Conservation (phyloP, 2,888 invertebrate species). For the Apodemia zela region DNA sequence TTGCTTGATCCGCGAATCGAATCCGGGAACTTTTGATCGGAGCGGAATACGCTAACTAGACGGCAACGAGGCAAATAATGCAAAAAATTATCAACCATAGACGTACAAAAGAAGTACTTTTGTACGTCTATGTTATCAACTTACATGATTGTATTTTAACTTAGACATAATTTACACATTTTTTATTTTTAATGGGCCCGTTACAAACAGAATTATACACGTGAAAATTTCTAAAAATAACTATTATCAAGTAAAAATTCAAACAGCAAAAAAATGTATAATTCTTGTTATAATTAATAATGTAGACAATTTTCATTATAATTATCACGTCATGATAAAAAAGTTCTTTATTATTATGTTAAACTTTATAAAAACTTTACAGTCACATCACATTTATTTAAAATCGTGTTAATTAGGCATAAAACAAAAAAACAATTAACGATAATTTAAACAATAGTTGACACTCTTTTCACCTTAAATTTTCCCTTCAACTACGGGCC, state of each 20-base stretch:
- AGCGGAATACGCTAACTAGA: too few relatives aligned
- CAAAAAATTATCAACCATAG: too few relatives aligned
- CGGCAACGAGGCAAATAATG: too few relatives aligned
- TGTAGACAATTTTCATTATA: background rate
- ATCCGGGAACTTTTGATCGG: too few relatives aligned
- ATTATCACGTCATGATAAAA: constrained; percentile 11
- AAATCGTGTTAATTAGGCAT: background rate
- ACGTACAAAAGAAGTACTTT: too few relatives aligned
- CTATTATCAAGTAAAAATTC: background rate
- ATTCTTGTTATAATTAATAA: background rate
- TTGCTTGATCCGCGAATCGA: too few relatives aligned
- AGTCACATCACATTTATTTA: constrained; percentile 7
- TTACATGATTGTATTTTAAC: background rate
- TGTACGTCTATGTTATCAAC: too few relatives aligned
- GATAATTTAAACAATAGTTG: constrained; percentile 6
- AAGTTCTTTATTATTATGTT: background rate
- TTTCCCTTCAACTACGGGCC: background rate
- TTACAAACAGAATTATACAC: background rate
- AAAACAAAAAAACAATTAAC: constrained; percentile 4
- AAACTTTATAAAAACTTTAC: background rate
- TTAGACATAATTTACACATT: background rate
- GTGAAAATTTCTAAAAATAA: background rate
- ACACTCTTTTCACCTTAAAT: constrained; percentile 1
- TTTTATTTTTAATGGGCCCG: background rate
- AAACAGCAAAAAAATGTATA: background rate